Percentiles rank a stretch among this genome's conserved stretches.
These are phyloP conservation scores for Parnassius orleans DNA, from an alignment of 2,888 invertebrate genomes.

Conservation along the genomic window DNA sequence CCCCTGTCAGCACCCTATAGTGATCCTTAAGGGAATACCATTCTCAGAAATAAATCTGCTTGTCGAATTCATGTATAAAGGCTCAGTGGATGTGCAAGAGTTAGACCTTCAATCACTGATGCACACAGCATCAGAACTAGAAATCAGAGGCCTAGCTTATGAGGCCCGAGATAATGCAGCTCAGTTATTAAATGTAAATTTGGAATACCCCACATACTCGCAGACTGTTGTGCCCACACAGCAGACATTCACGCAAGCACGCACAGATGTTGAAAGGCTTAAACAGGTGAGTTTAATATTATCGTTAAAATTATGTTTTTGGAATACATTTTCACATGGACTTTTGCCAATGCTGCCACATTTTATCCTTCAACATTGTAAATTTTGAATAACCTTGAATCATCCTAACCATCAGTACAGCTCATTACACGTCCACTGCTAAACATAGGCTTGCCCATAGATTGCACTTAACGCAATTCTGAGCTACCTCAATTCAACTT, in stretches of 20 bases:
- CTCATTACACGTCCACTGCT: too few species aligned
- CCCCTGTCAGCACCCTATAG: conserved; percentile 86
- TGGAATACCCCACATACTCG: conserved; percentile 72
- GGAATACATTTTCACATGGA: too few species aligned
- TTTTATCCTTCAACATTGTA: too few species aligned
- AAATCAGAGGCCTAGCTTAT: conserved; percentile 83
- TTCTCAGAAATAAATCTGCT: conserved; percentile 84
- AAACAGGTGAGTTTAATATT: conserved; percentile 62
- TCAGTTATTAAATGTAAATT: conserved; percentile 76
- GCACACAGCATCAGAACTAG: conserved; percentile 85
- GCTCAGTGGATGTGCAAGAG: conserved; percentile 84
- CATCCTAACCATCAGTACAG: too few species aligned
- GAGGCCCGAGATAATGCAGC: conserved; percentile 81
- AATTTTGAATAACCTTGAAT: too few species aligned
- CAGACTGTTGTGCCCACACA: conserved; percentile 49
- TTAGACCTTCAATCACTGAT: conserved; percentile 83
- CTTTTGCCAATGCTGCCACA: too few species aligned
- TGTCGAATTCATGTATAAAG: conserved; percentile 86
- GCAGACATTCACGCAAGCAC: conserved; percentile 54
- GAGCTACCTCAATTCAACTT: too few species aligned
- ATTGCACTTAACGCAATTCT: too few species aligned
- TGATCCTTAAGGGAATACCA: conserved; percentile 85
- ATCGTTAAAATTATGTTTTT: too few species aligned
- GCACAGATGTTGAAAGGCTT: conserved; percentile 72
- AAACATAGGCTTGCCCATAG: too few species aligned